phyloP scores from a whole-genome alignment of 2,113 vertebrate genomes.

The Sinocyclocheilus grahami region DNA sequence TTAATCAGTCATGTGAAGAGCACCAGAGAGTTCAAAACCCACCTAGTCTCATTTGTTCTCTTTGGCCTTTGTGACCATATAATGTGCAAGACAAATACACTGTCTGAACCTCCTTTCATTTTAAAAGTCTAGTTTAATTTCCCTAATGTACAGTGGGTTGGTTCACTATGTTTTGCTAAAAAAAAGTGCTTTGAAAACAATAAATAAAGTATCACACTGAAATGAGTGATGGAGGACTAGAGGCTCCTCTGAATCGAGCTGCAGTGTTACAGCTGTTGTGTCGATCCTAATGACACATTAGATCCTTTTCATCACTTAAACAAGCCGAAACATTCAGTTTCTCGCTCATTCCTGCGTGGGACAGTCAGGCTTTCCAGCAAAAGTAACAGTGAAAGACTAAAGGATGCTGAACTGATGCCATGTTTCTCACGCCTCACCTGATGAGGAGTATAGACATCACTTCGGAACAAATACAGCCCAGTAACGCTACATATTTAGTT shows the following conservation, averaged over 20 bases:
- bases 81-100: neutral
- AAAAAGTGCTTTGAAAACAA: too few species aligned
- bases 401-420: conserved; percentile 10
- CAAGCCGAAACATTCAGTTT: neutral
- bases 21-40: too few species aligned
- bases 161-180: neutral
- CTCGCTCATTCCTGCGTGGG: neutral
- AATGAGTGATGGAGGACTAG: neutral
- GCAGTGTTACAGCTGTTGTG: neutral
- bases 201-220: neutral
- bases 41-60: neutral
- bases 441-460: neutral
- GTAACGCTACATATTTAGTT: neutral
- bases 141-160: neutral
- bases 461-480: neutral
- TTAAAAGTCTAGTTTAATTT: neutral
- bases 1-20: too few species aligned
- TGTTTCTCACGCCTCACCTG: neutral
- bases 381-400: neutral
- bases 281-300: neutral
- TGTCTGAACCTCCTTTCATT: neutral
- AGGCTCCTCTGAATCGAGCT: neutral
- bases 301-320: neutral
- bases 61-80: neutral
- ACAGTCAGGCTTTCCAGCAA: neutral